Evolutionary conservation across 2,888 invertebrate genomes (phyloP).

Genomic region (Leptinotarsa peninsularis): DNA sequence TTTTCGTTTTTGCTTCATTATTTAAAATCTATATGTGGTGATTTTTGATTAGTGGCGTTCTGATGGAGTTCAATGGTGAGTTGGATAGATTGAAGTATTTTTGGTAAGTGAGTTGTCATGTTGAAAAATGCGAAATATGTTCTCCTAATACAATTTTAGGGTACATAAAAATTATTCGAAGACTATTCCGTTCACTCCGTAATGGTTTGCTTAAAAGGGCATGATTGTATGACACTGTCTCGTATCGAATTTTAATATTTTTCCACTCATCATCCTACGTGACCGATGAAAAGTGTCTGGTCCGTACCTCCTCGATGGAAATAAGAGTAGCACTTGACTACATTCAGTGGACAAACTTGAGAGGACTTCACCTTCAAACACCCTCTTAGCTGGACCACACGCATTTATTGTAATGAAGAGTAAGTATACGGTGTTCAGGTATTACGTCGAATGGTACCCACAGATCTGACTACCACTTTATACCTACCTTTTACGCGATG

Average conservation of each 20-base stretch:
- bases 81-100: too few species aligned
- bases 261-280: slow-evolving; percentile 19
- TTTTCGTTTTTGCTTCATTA: too few species aligned
- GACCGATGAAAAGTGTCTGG: slow-evolving; percentile 19
- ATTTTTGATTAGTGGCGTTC: too few species aligned
- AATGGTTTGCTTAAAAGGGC: too few species aligned
- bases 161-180: too few species aligned
- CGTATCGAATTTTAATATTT: slow-evolving; percentile 12
- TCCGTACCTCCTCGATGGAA: slow-evolving; percentile 13
- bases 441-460: slow-evolving; percentile 29
- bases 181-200: too few species aligned
- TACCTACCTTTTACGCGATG: slow-evolving; percentile 7
- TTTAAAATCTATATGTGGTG: too few species aligned
- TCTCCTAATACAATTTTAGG: too few species aligned
- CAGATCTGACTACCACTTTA: slow-evolving; percentile 14
- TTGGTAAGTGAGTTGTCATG: too few species aligned
- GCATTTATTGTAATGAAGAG: slow-evolving; percentile 26
- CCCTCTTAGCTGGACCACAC: slow-evolving; percentile 36
- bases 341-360: slow-evolving; percentile 16
- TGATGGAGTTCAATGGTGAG: too few species aligned
- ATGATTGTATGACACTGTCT: neutral
- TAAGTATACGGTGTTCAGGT: slow-evolving; percentile 24
- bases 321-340: slow-evolving; percentile 20
- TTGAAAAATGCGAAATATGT: too few species aligned
- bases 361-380: slow-evolving; percentile 25